Evolutionary conservation across 2,888 invertebrate species (phyloP).

Genomic region (Liodrosophila aerea): DNA sequence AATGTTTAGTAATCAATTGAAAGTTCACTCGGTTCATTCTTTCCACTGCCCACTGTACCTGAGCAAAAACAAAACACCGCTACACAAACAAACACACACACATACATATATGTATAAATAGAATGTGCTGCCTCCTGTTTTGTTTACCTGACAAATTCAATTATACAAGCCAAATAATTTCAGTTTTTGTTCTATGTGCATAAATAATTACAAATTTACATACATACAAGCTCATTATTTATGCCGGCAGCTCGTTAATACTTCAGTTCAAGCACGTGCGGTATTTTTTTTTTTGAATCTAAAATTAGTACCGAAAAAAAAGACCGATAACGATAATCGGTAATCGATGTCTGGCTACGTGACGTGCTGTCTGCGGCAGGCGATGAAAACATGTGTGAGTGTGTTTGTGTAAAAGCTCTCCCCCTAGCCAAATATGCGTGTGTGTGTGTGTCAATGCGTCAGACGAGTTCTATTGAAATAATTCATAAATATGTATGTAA

Average conservation of each 20-base stretch:
- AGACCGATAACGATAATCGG: conserved; percentile 40
- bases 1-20: no score
- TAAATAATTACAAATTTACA: conserved; percentile 4
- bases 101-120: not conserved
- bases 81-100: conserved; percentile 22
- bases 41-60: conserved; percentile 5
- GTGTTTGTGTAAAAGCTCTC: conserved; percentile 4
- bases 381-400: conserved; percentile 2
- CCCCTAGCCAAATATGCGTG: not conserved
- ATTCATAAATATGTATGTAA: conserved; percentile 1
- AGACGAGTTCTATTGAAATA: conserved; percentile 3
- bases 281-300: conserved; percentile 8
- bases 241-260: conserved; percentile 15
- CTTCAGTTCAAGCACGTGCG: conserved; percentile 32
- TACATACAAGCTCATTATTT: conserved; percentile 12
- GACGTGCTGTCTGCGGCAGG: conserved; percentile 28
- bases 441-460: not conserved
- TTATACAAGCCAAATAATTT: conserved; percentile 9
- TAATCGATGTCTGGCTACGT: conserved; percentile 37
- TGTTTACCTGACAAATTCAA: conserved; percentile 33
- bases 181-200: not conserved
- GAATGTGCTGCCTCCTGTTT: conserved; percentile 13
- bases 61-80: no score
- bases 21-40: not conserved
- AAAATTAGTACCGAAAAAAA: conserved; percentile 17